Evolutionary conservation across 1,140 invertebrate genomes (phyloP), one percentile per base, ranked within the genome.

Genomic region (Listronotus oregonensis): DNA sequence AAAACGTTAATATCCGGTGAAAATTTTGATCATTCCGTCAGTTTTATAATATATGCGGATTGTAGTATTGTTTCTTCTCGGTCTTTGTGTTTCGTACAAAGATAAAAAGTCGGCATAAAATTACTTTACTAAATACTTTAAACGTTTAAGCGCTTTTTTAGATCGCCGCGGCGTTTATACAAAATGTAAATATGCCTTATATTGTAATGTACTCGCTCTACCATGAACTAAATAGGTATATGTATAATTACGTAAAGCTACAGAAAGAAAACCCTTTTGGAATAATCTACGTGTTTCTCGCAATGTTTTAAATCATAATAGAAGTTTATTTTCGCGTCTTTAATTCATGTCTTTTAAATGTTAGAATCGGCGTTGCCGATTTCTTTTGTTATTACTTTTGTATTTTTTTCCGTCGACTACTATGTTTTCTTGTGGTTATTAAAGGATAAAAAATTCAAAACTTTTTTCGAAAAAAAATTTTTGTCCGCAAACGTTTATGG

Each of bases 1-100:
- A 61, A 63, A 63, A 63, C 51, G 60, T 55, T 63, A 63, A 63
- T 63, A 63, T 63, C 60, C 60, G 60, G 60, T 54, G 60, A 63
- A 63, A 63, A 63, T 63, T 63, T 40, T 52, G 49, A 63, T 63
- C 51, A 44, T 63, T 51, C 58, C 49, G 46, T 7, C 10, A n/a
- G n/a, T 12, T 37, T 51, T 60, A 54, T 63, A 63, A 63, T 63
- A 18, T 63, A 63, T 63, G 60, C 60, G 31, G 49, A 37, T 9
- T 32, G 27, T 32, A 6, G 46, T 61, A 61, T 63, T 63, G 60
- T 63, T 63, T 63, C 60, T 63, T 42, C 34, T 17, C 31, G 58
- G 58, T 51, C 58, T 61, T 61, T 61, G 58, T 60, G 34, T 32
- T 54, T 21, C 18, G 34, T 42, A 42, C 31, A 60, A 51, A 46